phyloP scores from a whole-genome alignment of 2,888 invertebrate species.

The Latheticus oryzae region DNA sequence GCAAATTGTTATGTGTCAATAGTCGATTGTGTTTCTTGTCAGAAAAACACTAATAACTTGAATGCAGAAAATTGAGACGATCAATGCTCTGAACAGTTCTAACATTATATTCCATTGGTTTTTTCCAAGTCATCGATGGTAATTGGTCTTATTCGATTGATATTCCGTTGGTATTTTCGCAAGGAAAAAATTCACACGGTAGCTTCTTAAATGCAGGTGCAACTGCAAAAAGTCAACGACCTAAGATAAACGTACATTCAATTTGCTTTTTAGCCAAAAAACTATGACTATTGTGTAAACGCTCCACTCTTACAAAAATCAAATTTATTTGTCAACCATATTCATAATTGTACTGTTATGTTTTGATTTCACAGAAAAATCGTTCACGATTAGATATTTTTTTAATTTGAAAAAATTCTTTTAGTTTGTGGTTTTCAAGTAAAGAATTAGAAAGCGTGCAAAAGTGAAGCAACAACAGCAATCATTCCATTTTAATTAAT shows the following conservation, averaged over 20 bases:
- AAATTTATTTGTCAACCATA: too few species aligned
- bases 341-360: too few species aligned
- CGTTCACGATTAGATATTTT: too few species aligned
- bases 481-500: slow-evolving; percentile 18
- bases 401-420: too few species aligned
- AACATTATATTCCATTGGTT: not conserved
- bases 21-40: slow-evolving; percentile 3
- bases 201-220: slow-evolving; percentile 18
- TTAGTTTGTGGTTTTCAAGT: slow-evolving; percentile 11
- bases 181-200: slow-evolving; percentile 26
- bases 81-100: too few species aligned
- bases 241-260: slow-evolving; percentile 5
- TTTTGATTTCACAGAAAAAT: too few species aligned
- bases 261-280: too few species aligned
- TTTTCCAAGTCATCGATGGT: slow-evolving; percentile 18
- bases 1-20: slow-evolving; percentile 29
- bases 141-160: slow-evolving; percentile 15
- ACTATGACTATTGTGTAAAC: too few species aligned
- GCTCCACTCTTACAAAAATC: too few species aligned
- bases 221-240: slow-evolving; percentile 17
- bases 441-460: slow-evolving; percentile 30
- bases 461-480: slow-evolving; percentile 19
- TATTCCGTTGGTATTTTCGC: slow-evolving; percentile 12
- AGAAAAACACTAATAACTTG: too few species aligned
- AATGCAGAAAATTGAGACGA: too few species aligned